Evolutionary conservation across 2,113 vertebrate species (phyloP).

Genomic region (Pyxicephalus adspersus): DNA sequence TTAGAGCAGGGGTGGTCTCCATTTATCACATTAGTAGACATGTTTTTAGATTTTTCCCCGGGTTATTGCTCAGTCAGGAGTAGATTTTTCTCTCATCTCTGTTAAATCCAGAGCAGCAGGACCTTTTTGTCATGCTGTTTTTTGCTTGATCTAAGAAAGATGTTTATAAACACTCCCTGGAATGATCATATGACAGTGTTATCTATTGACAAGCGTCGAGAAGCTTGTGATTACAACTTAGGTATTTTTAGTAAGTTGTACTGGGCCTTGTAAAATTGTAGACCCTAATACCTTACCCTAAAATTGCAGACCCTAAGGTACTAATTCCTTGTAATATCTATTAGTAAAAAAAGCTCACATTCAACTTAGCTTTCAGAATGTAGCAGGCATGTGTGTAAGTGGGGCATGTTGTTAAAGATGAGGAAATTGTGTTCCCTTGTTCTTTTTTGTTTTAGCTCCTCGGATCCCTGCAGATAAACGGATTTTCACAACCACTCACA

Average conservation of each 20-base stretch:
- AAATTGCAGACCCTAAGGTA: background rate
- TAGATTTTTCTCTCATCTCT: background rate
- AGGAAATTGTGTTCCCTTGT: slow-evolving; percentile 12
- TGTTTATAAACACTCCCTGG: slow-evolving; percentile 1
- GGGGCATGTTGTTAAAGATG: background rate
- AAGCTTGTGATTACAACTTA: background rate
- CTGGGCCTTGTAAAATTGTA: background rate
- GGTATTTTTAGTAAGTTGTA: background rate
- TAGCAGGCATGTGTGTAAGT: background rate
- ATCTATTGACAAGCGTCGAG: background rate
- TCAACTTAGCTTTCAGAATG: background rate
- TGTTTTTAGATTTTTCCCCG: background rate
- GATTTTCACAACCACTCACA: slow-evolving; percentile 94
- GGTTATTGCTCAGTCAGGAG: background rate
- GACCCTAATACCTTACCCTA: background rate
- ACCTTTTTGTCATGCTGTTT: background rate
- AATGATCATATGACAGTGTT: slow-evolving; percentile 4
- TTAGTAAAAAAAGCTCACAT: no score
- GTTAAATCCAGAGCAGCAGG: slow-evolving; percentile 4
- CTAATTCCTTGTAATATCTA: no score
- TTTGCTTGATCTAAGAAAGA: background rate
- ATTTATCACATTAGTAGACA: slow-evolving; percentile 1
- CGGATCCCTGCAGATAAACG: slow-evolving; percentile 93
- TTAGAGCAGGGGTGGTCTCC: background rate
- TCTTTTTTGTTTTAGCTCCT: slow-evolving; percentile 74